phyloP scores from a whole-genome alignment of 2,113 vertebrate genomes.

The Sphyrna mokarran region DNA sequence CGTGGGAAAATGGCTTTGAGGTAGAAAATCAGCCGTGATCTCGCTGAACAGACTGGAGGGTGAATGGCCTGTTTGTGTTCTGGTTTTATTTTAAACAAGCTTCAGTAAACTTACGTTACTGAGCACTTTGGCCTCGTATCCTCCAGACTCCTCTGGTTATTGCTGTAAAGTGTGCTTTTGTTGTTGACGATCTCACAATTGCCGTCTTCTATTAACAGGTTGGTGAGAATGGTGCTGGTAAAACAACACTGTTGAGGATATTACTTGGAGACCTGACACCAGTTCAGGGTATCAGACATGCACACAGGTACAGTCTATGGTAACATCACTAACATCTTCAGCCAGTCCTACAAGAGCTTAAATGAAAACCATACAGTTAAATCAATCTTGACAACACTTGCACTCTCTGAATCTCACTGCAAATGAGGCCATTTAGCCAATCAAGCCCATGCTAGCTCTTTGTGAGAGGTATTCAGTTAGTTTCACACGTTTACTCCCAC shows the following conservation, averaged over 20 bases:
- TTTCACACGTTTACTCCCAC: no score
- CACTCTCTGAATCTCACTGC: neutral
- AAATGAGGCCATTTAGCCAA: neutral
- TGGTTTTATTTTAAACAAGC: neutral
- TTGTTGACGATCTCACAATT: neutral
- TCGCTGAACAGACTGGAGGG: no score
- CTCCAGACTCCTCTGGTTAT: neutral
- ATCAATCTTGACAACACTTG: neutral
- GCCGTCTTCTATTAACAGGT: constrained; percentile 60
- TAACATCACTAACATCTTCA: neutral
- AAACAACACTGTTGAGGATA: constrained; percentile 89
- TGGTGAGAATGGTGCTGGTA: constrained; percentile 91
- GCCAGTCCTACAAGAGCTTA: neutral
- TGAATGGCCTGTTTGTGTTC: no score
- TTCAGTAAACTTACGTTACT: neutral
- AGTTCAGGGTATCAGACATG: constrained; percentile 72
- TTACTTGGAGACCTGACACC: constrained; percentile 88
- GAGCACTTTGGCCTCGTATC: neutral
- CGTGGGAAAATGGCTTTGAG: no score
- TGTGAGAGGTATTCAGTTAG: neutral
- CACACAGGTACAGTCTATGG: constrained; percentile 69
- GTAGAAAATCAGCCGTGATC: no score
- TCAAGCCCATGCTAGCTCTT: neutral
- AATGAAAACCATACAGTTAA: neutral
- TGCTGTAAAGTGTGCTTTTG: neutral